A percentile compares a stretch with the other conserved stretches of the same genome.
These are phyloP conservation scores for Alethe castanea DNA, from an alignment of 2,113 vertebrate species.

Conservation along the genomic window DNA sequence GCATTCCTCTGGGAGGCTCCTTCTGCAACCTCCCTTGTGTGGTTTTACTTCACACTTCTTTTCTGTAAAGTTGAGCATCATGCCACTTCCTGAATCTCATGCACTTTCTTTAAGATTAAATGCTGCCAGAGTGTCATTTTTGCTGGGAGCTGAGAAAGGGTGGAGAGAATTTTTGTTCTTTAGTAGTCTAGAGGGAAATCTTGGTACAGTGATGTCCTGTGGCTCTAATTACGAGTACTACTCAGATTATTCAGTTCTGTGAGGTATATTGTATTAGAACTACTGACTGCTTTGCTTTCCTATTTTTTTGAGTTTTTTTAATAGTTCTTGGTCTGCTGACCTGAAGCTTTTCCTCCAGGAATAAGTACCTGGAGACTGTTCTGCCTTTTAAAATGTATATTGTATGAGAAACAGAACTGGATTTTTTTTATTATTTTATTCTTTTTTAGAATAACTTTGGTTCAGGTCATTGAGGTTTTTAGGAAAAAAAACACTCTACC, in stretches of 20 bases:
- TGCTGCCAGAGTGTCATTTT: background rate
- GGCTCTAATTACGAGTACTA: background rate
- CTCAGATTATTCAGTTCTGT: background rate
- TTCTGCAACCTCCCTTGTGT: background rate
- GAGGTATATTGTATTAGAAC: background rate
- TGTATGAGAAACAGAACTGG: background rate
- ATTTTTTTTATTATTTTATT: background rate
- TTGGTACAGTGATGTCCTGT: background rate
- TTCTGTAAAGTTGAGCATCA: background rate
- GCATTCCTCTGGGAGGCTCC: background rate
- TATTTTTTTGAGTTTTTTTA: background rate
- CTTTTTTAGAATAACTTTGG: background rate
- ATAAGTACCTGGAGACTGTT: background rate
- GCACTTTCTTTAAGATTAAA: background rate
- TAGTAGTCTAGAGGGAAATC: background rate
- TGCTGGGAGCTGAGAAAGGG: fast-evolving
- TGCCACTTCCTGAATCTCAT: background rate
- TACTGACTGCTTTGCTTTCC: background rate
- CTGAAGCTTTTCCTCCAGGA: background rate
- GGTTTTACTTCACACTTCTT: background rate
- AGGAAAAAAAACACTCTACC: background rate
- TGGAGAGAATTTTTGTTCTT: background rate
- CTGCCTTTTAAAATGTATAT: background rate
- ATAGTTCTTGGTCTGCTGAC: background rate
- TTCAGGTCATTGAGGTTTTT: background rate